Evolutionary conservation across 2,797 vertebrate genomes (phyloP).

Genomic region (Anomalospiza imberbis): DNA sequence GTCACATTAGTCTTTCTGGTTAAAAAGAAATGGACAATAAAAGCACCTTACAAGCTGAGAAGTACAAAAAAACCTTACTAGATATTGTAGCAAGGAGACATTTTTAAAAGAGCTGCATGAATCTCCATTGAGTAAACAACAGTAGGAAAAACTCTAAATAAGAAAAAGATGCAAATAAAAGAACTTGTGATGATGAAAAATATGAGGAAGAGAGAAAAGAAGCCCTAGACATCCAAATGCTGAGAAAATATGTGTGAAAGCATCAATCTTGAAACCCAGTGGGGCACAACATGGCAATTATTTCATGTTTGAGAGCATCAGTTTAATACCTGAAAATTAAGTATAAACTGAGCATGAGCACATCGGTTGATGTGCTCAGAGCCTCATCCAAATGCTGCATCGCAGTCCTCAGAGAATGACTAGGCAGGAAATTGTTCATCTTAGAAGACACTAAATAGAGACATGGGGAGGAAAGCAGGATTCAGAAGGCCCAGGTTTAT

Average conservation of each 20-base stretch:
- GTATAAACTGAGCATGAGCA: not conserved
- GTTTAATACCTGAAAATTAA: slow-evolving; percentile 14
- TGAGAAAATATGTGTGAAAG: not conserved
- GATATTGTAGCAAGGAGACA: not conserved
- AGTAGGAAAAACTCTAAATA: not conserved
- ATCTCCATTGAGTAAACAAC: not conserved
- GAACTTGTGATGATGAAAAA: not conserved
- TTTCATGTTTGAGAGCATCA: not conserved
- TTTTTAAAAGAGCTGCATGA: not conserved
- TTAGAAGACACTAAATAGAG: not conserved
- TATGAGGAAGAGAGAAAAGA: not conserved
- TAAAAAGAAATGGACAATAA: not conserved
- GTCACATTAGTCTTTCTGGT: not conserved
- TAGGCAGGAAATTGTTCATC: not conserved
- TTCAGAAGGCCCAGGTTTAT: not conserved
- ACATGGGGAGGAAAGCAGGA: fast-evolving
- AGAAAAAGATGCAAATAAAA: not conserved
- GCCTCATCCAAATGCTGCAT: not conserved
- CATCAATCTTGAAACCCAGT: not conserved
- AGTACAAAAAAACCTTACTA: not conserved
- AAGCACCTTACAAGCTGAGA: not conserved
- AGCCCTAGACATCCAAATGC: not conserved
- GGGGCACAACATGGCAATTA: not conserved
- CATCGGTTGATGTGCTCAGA: not conserved
- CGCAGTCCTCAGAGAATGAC: not conserved